Evolutionary conservation across 1,140 invertebrate genomes (phyloP).

Genomic region (Mylabris phalerata): DNA sequence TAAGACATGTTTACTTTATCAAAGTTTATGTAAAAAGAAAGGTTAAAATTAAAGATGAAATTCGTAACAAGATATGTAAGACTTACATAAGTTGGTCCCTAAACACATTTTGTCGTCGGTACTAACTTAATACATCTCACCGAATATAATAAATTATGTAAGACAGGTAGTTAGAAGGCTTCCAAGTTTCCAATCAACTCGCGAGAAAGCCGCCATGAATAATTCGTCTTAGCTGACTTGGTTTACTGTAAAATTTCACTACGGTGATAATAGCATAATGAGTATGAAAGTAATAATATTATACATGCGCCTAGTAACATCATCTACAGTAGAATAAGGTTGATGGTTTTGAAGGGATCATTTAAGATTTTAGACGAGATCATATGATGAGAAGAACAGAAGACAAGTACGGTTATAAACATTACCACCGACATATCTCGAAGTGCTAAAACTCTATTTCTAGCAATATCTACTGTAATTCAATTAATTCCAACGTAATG

Average conservation of each 20-base stretch:
- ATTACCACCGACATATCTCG: conserved; percentile 2
- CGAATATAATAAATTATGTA: conserved; percentile 16
- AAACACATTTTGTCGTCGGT: conserved; percentile 6
- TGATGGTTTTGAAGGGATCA: no score
- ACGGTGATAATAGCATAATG: conserved; percentile 15
- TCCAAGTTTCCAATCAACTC: conserved; percentile 17
- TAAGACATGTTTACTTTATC: conserved; percentile 9
- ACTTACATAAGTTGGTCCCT: no score
- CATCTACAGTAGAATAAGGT: no score
- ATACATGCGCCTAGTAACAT: conserved; percentile 6
- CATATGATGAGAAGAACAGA: no score
- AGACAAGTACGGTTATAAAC: no score
- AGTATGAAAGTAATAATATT: conserved; percentile 11
- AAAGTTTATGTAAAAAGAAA: background rate
- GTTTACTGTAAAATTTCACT: conserved; percentile 15
- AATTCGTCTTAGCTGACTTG: conserved; percentile 14
- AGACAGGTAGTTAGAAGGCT: conserved; percentile 16
- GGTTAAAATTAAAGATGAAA: no score
- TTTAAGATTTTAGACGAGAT: no score
- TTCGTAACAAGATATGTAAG: no score
- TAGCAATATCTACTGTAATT: conserved; percentile 11
- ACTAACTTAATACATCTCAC: conserved; percentile 12
- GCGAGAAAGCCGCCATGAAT: conserved; percentile 15
- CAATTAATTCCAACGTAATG: conserved; percentile 8
- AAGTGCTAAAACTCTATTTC: conserved; percentile 7